These are phyloP conservation scores for Gymnoscelis rufifasciata DNA, from an alignment of 2,888 invertebrate species.

Conservation along the genomic window DNA sequence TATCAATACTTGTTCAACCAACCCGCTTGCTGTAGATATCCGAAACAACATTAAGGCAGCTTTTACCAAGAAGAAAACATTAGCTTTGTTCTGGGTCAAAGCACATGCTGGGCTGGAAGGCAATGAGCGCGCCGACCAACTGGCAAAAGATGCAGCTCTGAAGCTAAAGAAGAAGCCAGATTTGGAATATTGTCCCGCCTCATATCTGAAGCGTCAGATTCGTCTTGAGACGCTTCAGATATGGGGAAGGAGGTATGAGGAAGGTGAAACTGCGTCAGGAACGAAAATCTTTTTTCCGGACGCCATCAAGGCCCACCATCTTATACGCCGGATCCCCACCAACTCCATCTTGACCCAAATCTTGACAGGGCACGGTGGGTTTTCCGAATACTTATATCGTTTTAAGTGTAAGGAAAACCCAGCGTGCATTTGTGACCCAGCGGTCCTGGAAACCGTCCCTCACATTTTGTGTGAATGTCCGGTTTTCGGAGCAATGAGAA, in stretches of 20 bases:
- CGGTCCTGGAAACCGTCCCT: not conserved
- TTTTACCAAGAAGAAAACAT: not conserved
- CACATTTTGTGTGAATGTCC: conserved; percentile 15
- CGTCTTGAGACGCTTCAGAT: no score
- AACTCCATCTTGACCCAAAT: not conserved
- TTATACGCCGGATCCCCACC: not conserved
- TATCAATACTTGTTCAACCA: not conserved
- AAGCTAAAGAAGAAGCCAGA: not conserved
- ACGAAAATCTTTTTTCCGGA: conserved; percentile 24
- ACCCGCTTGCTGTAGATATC: conserved; percentile 14
- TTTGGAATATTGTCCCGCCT: conserved; percentile 11
- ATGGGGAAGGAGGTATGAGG: conserved; percentile 1
- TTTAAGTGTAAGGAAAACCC: conserved; percentile 21
- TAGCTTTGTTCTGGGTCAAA: not conserved
- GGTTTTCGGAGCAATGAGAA: not conserved
- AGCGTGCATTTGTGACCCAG: conserved; percentile 22
- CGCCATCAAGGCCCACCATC: conserved; percentile 1
- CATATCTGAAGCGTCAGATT: conserved; percentile 15
- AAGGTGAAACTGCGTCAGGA: not conserved
- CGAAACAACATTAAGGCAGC: not conserved
- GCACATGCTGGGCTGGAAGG: conserved; percentile 22
- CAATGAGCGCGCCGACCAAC: conserved; percentile 23
- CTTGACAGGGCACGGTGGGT: conserved; percentile 21
- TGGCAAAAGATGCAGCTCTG: conserved; percentile 16
- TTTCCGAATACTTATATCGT: conserved; percentile 17